Evolutionary conservation across 2,113 vertebrate genomes (phyloP).

Genomic region (Ceyx melanurus): DNA sequence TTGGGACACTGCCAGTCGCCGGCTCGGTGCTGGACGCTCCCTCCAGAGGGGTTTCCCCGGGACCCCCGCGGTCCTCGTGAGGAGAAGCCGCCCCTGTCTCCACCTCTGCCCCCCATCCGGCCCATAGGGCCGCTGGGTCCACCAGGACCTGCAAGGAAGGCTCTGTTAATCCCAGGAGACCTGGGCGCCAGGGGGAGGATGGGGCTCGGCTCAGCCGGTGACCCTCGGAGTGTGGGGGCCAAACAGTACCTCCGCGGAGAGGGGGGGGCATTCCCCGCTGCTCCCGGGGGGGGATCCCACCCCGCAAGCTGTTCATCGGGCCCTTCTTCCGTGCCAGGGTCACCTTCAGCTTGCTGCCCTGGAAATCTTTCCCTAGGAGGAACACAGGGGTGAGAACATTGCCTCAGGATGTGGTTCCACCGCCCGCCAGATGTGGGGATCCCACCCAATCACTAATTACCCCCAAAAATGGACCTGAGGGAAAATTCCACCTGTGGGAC

Average conservation of each 20-base stretch:
- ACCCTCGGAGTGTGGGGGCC: neutral
- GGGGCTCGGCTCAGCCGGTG: accelerated
- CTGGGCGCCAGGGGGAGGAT: accelerated
- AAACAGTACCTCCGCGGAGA: conserved; percentile 81
- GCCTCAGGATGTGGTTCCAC: no score
- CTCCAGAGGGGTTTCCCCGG: conserved; percentile 85
- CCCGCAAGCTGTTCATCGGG: conserved; percentile 88
- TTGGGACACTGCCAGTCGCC: conserved; percentile 99
- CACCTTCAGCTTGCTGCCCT: conserved; percentile 89
- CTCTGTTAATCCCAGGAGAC: neutral
- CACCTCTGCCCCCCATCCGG: conserved; percentile 88
- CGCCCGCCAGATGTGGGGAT: neutral
- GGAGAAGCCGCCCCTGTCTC: conserved; percentile 85
- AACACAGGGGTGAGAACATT: neutral
- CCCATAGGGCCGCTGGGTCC: conserved; percentile 84
- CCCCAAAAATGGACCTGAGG: neutral
- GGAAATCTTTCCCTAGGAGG: conserved; percentile 88
- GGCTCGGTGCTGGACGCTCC: conserved; percentile 93
- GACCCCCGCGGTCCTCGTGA: conserved; percentile 88
- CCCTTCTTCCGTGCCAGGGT: conserved; percentile 88
- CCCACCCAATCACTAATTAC: accelerated
- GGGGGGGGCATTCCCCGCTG: conserved; percentile 86
- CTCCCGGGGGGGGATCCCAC: conserved; percentile 86
- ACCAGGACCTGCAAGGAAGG: conserved; percentile 65
- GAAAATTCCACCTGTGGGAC: neutral